Evolutionary conservation across 2,888 invertebrate genomes (phyloP), one percentile per base, ranked within the genome.

Genomic region (Agriopis aurantiaria): DNA sequence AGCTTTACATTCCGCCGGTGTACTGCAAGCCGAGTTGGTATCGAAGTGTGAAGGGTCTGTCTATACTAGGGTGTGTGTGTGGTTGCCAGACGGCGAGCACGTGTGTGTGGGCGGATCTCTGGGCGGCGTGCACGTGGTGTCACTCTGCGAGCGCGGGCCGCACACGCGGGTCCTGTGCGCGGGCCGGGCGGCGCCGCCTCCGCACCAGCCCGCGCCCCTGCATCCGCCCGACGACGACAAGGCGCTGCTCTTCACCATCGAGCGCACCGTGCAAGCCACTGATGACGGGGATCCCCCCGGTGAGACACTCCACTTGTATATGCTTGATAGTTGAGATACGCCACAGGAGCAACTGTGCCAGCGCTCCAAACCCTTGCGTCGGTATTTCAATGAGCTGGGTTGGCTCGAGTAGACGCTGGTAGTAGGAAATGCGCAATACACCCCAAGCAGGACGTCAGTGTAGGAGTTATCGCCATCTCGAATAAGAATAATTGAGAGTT

Each of bases 121-220:
- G 64, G 99, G 99, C 72, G 99, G 99, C 9, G 95, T 99, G 76
- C 99, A 99, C 90, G 96, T 97, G 75, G 95, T 98, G 73, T 98
- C 99, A 88, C 96, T 99, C 81, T 98, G 98, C 23, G 96, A 97
- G 46, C 97, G 97, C 85, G 96, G 96, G 68, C 95, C 96, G 77
- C 98, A 98, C 92, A 96, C 98, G 88, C 95, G 98, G 78, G 97
- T 99, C 80, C 94, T 98, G 73, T 96, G 97, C 69, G 97, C 98
- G 11, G 98, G 98, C 0, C 95, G 96, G 70, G 97, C 85, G 74
- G 97, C 62, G 97, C 41, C 97, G 61, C 67, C 41, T 6, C 12
- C 94, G 80, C 75, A 97, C 60, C 97, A 96, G 97, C 68, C 74
- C 2, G 75, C 76, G 79, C 86, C 91, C 43, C 87, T 88, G 66